Percentiles rank a stretch among this genome's conserved stretches.
Evolutionary conservation across 1,140 invertebrate genomes (phyloP).

Genomic region (Leptonema lineaticorne): DNA sequence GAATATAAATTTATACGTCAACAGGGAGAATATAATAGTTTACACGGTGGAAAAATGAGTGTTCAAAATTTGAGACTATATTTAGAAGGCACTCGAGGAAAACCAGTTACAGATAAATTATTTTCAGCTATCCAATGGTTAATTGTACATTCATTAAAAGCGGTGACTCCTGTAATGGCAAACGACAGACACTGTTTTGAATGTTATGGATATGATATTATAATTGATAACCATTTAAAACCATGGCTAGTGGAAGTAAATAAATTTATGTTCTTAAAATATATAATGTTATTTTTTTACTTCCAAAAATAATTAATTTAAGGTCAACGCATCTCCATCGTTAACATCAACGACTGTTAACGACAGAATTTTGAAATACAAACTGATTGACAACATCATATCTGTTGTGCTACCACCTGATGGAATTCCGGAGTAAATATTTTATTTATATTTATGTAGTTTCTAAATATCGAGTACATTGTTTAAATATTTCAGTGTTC

Average conservation of each 20-base stretch:
- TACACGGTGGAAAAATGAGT: conserved; percentile 94
- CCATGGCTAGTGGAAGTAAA: conserved; percentile 86
- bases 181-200: conserved; percentile 83
- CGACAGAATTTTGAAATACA: conserved; percentile 94
- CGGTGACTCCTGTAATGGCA: conserved; percentile 78
- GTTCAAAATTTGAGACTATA: conserved; percentile 88
- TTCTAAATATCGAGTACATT: conserved; percentile 10
- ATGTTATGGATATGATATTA: conserved; percentile 89
- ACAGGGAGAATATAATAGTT: conserved; percentile 90
- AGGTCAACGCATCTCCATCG: conserved; percentile 93
- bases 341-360: conserved; percentile 93
- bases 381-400: conserved; percentile 92
- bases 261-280: background rate
- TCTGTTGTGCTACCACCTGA: conserved; percentile 88
- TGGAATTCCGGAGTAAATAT: conserved; percentile 81
- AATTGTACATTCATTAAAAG: conserved; percentile 81
- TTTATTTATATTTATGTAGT: conserved; percentile 14
- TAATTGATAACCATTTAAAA: conserved; percentile 82
- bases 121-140: conserved; percentile 87
- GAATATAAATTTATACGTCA: background rate
- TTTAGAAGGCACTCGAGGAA: conserved; percentile 87
- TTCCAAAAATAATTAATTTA: conserved; percentile 48
- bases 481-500: conserved; percentile 62
- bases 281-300: background rate
- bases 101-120: conserved; percentile 79